A percentile compares a stretch with the other conserved stretches of the same genome.
These are phyloP conservation scores for Chrysodeixis includens DNA, from an alignment of 2,888 invertebrate species.

Conservation along the genomic window DNA sequence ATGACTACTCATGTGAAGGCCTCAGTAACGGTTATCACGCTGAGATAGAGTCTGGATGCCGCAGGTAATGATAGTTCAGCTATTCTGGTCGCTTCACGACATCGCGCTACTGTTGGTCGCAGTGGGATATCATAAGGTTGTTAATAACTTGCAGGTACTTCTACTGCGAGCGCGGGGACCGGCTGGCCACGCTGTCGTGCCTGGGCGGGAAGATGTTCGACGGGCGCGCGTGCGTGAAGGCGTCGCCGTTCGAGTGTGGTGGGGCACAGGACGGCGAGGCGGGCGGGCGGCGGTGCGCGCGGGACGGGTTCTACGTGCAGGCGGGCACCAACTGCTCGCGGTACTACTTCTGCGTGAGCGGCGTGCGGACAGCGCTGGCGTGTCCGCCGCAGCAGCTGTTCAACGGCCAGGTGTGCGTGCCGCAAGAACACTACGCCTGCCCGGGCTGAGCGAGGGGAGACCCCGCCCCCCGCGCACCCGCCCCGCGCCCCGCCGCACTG, in stretches of 20 bases:
- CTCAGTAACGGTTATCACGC: constrained; percentile 89
- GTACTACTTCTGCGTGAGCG: constrained; percentile 90
- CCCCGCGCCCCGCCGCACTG: constrained; percentile 36
- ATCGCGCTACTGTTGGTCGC: background rate
- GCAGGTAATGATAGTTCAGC: constrained; percentile 68
- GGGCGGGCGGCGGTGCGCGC: constrained; percentile 74
- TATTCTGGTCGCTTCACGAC: background rate
- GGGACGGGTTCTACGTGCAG: constrained; percentile 89
- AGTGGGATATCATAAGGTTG: background rate
- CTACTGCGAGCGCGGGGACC: constrained; percentile 89
- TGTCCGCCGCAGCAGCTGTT: constrained; percentile 86
- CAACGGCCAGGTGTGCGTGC: constrained; percentile 89
- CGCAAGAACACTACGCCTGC: constrained; percentile 81
- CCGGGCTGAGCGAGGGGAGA: constrained; percentile 83
- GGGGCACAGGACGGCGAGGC: constrained; percentile 65
- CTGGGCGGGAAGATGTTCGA: constrained; percentile 89
- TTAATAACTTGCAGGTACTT: constrained; percentile 81
- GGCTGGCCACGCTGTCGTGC: constrained; percentile 88
- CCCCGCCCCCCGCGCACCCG: background rate
- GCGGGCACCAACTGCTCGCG: constrained; percentile 84
- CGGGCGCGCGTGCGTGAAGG: constrained; percentile 88
- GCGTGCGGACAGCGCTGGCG: constrained; percentile 83
- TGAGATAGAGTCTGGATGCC: constrained; percentile 87
- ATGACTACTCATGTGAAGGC: constrained; percentile 84
- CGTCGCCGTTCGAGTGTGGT: constrained; percentile 81